Percentiles rank a stretch among this genome's conserved stretches.
phyloP scores from a whole-genome alignment of 2,797 vertebrate species.

The Epinephelus awoara region DNA sequence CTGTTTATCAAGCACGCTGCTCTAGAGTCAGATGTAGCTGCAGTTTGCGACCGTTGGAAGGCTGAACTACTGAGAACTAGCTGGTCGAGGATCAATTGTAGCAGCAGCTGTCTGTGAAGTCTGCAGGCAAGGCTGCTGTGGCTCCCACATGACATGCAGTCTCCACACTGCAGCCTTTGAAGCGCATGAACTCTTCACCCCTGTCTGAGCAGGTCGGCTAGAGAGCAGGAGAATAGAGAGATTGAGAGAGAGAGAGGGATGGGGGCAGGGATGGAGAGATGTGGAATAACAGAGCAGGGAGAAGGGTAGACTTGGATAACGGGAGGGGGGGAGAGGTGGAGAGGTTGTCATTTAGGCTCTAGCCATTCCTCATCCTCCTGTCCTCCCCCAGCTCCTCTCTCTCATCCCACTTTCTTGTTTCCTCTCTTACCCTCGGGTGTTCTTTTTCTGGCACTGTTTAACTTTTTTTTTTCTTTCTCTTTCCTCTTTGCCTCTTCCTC shows the following conservation, averaged over 20 bases:
- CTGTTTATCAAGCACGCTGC: conserved; percentile 57
- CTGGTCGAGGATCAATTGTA: conserved; percentile 81
- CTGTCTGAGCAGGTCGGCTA: conserved; percentile 85
- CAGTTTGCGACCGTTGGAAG: conserved; percentile 55
- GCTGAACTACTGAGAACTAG: conserved; percentile 68
- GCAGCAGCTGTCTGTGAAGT: conserved; percentile 82
- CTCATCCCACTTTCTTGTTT: conserved; percentile 60
- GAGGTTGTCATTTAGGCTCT: conserved; percentile 78
- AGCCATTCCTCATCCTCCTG: conserved; percentile 67
- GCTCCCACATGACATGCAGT: conserved; percentile 85
- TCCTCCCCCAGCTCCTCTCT: conserved; percentile 66
- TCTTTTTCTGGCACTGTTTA: conserved; percentile 73
- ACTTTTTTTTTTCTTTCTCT: conserved; percentile 50
- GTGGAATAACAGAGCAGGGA: conserved; percentile 76
- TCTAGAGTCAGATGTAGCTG: conserved; percentile 64
- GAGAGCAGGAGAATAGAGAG: conserved; percentile 81
- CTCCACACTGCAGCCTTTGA: conserved; percentile 87
- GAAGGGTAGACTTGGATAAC: conserved; percentile 66
- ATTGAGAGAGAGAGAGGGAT: conserved; percentile 66
- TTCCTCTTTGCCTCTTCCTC: conserved; percentile 41
- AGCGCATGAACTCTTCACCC: conserved; percentile 88
- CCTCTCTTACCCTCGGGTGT: conserved; percentile 69
- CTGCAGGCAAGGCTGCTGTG: conserved; percentile 81
- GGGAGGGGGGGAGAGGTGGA: conserved; percentile 55
- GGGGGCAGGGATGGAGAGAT: conserved; percentile 74